Evolutionary conservation across 30 jellyfish, hydroid and myxozoan genomes (phyloP).

Genomic region (Pelagia noctiluca): DNA sequence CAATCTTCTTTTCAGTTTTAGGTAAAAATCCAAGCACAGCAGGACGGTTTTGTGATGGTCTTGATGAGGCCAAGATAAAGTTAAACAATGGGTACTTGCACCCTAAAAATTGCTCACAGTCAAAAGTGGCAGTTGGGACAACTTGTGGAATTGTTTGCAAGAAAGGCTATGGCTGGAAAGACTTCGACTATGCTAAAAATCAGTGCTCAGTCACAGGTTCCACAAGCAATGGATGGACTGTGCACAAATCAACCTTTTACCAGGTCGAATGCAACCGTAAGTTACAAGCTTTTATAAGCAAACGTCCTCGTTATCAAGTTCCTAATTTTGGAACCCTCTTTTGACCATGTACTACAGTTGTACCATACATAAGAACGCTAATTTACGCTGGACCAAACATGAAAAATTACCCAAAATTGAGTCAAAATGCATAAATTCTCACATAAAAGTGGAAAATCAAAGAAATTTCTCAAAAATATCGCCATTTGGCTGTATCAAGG

Average conservation of each 20-base stretch:
- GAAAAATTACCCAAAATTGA: too few species aligned
- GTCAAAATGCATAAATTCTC: too few species aligned
- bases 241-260: slow-evolving; percentile 11
- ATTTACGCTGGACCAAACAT: too few species aligned
- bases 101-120: slow-evolving; percentile 15
- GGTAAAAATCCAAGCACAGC: too few species aligned
- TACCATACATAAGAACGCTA: too few species aligned
- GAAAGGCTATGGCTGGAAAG: slow-evolving; percentile 44
- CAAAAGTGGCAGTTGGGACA: slow-evolving; percentile 31
- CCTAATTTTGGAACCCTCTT: too few species aligned
- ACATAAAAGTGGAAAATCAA: too few species aligned
- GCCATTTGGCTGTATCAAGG: too few species aligned
- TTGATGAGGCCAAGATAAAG: neutral
- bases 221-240: neutral
- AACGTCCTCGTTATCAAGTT: neutral
- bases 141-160: slow-evolving; percentile 32
- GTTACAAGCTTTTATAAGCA: neutral
- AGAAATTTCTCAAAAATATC: too few species aligned
- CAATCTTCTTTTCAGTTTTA: too few species aligned
- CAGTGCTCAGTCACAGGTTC: neutral
- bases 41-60: slow-evolving; percentile 22
- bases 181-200: neutral
- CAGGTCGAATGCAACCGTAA: slow-evolving; percentile 13
- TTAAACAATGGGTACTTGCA: neutral
- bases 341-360: too few species aligned